Evolutionary conservation across 1,140 invertebrate genomes (phyloP).

Genomic region (Hycleus phaleratus): DNA sequence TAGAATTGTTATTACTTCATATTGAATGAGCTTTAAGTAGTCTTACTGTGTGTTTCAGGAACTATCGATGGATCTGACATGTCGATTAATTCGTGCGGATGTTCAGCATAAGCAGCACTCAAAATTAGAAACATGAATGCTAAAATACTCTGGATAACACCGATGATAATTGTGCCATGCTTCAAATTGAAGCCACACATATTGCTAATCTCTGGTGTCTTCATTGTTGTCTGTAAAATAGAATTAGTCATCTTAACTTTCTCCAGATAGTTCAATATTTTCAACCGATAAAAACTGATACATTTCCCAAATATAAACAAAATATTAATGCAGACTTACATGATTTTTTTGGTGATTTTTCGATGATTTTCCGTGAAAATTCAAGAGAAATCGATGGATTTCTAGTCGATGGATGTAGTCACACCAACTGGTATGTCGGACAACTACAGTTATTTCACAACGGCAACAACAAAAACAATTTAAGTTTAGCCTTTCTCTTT

Average conservation of each 20-base stretch:
- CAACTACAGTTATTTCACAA: too few relatives aligned
- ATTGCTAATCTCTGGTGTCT: constrained; percentile 19
- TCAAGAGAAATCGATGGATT: too few relatives aligned
- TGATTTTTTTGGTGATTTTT: neutral
- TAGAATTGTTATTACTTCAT: constrained; percentile 1
- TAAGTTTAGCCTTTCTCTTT: too few relatives aligned
- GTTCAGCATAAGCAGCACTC: constrained; percentile 33
- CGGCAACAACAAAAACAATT: too few relatives aligned
- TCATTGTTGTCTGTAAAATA: neutral
- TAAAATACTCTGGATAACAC: constrained; percentile 33
- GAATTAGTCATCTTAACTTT: neutral
- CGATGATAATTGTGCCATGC: constrained; percentile 35
- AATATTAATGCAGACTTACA: neutral
- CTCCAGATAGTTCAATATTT: neutral
- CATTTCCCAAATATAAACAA: neutral
- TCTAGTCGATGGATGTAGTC: neutral
- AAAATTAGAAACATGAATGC: constrained; percentile 34
- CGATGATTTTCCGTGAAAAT: neutral
- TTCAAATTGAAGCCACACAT: constrained; percentile 33
- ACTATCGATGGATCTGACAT: constrained; percentile 32
- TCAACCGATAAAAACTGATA: neutral
- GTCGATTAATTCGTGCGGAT: constrained; percentile 36
- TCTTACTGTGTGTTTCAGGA: constrained; percentile 28
- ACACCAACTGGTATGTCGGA: too few relatives aligned
- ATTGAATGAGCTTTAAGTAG: constrained; percentile 1